These are phyloP conservation scores for Lota lota DNA, from an alignment of 2,113 vertebrate genomes.

Conservation along the genomic window DNA sequence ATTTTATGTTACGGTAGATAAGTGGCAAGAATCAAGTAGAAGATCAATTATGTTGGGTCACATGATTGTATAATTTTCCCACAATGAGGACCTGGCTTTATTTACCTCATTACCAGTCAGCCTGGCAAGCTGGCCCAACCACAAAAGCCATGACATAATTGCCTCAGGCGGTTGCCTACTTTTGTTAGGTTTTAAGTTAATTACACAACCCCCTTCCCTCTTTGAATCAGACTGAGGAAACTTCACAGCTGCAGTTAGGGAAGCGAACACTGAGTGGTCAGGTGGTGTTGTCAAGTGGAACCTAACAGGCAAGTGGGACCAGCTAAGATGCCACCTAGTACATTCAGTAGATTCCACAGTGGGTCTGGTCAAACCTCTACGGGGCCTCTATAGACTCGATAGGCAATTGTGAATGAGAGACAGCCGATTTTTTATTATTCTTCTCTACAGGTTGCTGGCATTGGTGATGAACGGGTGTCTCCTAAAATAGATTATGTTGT, in stretches of 20 bases:
- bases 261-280: conserved; percentile 25
- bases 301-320: conserved; percentile 27
- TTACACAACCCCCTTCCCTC: conserved; percentile 28
- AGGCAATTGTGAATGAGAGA: too few relatives aligned
- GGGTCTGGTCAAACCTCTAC: too few relatives aligned
- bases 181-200: conserved; percentile 26
- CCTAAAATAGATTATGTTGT: too few relatives aligned
- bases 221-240: conserved; percentile 22
- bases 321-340: conserved; percentile 19
- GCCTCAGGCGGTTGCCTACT: not conserved
- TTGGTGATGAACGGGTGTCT: too few relatives aligned
- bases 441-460: too few relatives aligned
- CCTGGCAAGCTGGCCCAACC: conserved; percentile 16
- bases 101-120: conserved; percentile 20
- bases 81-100: conserved; percentile 11
- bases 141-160: not conserved
- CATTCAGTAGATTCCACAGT: conserved; percentile 19
- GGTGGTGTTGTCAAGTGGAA: conserved; percentile 30
- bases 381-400: too few relatives aligned
- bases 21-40: too few relatives aligned
- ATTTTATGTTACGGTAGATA: too few relatives aligned
- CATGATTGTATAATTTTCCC: conserved; percentile 23
- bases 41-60: not conserved
- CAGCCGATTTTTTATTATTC: too few relatives aligned
- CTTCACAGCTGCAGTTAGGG: conserved; percentile 28